phyloP scores from a whole-genome alignment of 2,113 vertebrate species.

The Rhabdornis inornatus region DNA sequence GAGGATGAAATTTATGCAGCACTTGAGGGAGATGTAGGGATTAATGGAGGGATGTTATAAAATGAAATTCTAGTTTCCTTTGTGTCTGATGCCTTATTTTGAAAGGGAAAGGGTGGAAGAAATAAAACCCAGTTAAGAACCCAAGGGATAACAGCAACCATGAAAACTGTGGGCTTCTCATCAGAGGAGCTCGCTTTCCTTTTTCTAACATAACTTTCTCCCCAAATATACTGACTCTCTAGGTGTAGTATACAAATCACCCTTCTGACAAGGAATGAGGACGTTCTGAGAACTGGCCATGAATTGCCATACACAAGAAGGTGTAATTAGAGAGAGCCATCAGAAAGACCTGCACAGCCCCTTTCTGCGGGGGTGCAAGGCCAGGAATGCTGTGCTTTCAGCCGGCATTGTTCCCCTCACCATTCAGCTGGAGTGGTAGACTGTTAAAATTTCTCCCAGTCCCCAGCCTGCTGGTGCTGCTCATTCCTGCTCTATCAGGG shows the following conservation, averaged over 20 bases:
- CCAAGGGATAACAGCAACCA: background rate
- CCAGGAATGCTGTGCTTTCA: slow-evolving; percentile 51
- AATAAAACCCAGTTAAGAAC: background rate
- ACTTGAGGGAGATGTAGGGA: slow-evolving; percentile 21
- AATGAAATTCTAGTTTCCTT: background rate
- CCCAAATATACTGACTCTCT: background rate
- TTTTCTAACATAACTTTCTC: background rate
- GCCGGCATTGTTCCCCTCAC: slow-evolving; percentile 7
- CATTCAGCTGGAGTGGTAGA: slow-evolving; percentile 41
- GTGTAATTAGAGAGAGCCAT: slow-evolving; percentile 17
- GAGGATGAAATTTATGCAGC: slow-evolving; percentile 29
- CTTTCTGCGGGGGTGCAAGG: background rate
- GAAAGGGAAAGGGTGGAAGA: background rate
- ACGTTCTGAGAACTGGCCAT: background rate
- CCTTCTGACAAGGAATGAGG: background rate
- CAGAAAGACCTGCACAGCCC: slow-evolving; percentile 20
- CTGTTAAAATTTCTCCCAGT: slow-evolving; percentile 26
- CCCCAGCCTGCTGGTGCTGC: slow-evolving; percentile 5
- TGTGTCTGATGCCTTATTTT: background rate
- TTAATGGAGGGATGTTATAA: background rate
- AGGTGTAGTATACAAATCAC: background rate
- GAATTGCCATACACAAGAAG: slow-evolving; percentile 26
- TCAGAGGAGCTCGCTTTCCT: background rate
- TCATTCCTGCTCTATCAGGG: background rate
- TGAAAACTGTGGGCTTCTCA: background rate